Evolutionary conservation across 1,140 invertebrate species (phyloP), one percentile per base, ranked within the genome.

Genomic region (Camponotus floridanus): DNA sequence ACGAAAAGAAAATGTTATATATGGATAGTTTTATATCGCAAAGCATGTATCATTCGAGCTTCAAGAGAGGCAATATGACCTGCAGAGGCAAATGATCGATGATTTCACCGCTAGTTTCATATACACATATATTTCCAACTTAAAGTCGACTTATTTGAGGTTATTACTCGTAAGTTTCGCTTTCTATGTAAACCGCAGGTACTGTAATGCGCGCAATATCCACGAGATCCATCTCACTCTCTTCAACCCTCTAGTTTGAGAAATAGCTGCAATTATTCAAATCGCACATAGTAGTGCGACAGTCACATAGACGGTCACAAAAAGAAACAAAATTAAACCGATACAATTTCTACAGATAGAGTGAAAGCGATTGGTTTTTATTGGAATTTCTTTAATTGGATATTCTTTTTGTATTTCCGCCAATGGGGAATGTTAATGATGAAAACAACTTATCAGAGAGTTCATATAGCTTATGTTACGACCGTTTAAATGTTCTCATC

Each of bases 151-250:
- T 55, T 76, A 64, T 26, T 61, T 51, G 26, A 9, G 15, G 45
- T 79, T 68, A 84, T 88, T 78, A n/a, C n/a, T n/a, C n/a, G n/a
- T n/a, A 89, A 87, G 48, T 91, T 90, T 91, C 90, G 89, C 89
- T 91, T 90, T 91, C 86, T 86, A 89, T 33, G 45, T 71, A 67
- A 65, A 85, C 45, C 33, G 7, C 62, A 68, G 5, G 1, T 57
- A 67, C 45, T 13, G 48, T 80, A 80, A 80, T 55, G 8, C 7
- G 42, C 42, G 42, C 13, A 48, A 33, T 57, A 55, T 3, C 45
- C 21, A 15, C 64, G 5, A 13, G 5, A 31, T 26, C 15, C 33
- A 13, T 4, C 15, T 5, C 5, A 42, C 3, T 70, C 39, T 26
- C 26, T 26, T 21, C n/a, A 13, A 70, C 9, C 21, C 13, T 80